phyloP scores from a whole-genome alignment of 2,113 vertebrate species.

The Zosterops japonicus region DNA sequence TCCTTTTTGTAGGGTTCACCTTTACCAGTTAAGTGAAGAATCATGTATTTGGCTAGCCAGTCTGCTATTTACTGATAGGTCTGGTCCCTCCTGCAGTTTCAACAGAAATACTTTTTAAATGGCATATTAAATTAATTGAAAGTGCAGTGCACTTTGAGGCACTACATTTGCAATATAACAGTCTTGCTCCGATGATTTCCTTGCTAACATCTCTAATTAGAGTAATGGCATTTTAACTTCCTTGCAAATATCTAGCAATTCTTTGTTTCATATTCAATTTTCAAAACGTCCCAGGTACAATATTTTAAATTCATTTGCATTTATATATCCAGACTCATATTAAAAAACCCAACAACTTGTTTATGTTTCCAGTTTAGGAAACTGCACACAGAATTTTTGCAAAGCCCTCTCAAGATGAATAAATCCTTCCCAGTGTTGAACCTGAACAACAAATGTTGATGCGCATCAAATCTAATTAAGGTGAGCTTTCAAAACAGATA shows the following conservation, averaged over 20 bases:
- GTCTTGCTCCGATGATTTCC: not conserved
- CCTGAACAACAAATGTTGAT: not conserved
- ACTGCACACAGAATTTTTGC: not conserved
- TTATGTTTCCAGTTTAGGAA: not conserved
- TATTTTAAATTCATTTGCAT: not conserved
- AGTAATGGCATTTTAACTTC: not conserved
- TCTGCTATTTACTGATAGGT: not conserved
- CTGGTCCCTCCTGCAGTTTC: not conserved
- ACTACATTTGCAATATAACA: not conserved
- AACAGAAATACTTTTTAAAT: not conserved
- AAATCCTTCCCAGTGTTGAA: not conserved
- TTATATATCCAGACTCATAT: not conserved
- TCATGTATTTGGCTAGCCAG: not conserved
- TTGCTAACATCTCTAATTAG: not conserved
- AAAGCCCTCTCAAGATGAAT: not conserved
- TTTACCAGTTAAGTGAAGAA: not conserved
- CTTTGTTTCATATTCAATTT: not conserved
- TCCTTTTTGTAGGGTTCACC: not conserved
- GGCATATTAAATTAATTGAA: constrained; percentile 3
- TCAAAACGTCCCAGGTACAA: not conserved
- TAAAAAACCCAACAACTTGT: not conserved
- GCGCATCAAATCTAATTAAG: not conserved
- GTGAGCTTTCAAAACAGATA: not conserved
- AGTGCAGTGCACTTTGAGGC: not conserved
- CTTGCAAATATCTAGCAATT: not conserved